Percentiles rank a stretch among this genome's conserved stretches.
Conservation (phyloP, 2,888 invertebrate species). For the Oligia strigilis region DNA sequence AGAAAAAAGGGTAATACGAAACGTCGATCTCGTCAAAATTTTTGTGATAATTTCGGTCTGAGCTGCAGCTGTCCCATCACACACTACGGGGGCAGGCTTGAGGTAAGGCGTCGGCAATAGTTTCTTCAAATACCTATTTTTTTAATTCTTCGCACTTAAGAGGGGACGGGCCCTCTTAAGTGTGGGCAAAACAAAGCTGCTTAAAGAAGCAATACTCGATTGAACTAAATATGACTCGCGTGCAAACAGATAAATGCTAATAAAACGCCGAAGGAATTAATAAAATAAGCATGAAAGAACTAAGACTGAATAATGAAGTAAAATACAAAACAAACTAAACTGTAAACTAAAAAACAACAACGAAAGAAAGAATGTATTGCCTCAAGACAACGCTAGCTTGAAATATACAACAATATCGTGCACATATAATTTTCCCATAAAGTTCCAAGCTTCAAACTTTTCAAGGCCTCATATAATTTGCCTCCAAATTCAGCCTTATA, state of each 20-base stretch:
- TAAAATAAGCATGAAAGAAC: background rate
- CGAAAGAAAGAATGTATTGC: background rate
- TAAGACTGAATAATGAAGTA: background rate
- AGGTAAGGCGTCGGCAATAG: too few relatives aligned
- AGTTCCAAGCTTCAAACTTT: slow-evolving; percentile 12
- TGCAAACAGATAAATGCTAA: background rate
- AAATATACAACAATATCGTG: background rate
- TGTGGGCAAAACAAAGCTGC: background rate
- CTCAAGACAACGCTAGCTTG: background rate
- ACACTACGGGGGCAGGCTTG: too few relatives aligned
- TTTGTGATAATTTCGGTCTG: too few relatives aligned
- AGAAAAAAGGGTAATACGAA: too few relatives aligned
- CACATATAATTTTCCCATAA: slow-evolving; percentile 10
- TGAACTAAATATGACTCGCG: background rate
- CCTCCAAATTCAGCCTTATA: slow-evolving; percentile 5
- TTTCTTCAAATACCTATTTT: too few relatives aligned
- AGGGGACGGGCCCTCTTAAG: too few relatives aligned
- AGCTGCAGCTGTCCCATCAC: too few relatives aligned
- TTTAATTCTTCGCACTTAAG: too few relatives aligned
- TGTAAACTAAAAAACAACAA: background rate
- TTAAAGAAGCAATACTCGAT: background rate
- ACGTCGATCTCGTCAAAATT: too few relatives aligned
- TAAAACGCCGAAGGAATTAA: background rate
- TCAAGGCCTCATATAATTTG: background rate
- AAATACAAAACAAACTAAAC: background rate